Evolutionary conservation across 2,797 vertebrate species (phyloP), one percentile per base, ranked within the genome.

Genomic region (Euthynnus affinis): DNA sequence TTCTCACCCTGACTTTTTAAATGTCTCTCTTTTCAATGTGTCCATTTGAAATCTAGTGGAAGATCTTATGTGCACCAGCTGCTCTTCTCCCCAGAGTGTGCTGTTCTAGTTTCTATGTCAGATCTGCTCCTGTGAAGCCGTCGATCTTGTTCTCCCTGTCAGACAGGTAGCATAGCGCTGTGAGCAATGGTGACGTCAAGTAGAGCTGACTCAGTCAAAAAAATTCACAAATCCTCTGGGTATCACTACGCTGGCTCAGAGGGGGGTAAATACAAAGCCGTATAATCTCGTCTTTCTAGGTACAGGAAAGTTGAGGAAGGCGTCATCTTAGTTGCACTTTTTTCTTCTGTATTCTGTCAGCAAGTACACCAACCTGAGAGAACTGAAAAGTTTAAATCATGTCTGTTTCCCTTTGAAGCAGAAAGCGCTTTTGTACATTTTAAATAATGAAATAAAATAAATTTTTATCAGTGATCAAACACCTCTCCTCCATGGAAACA

Each of bases 131-230:
- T 3, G 27, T 48, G 40, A 73, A 68, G 80, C 22, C 0, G 77
- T 67, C 5, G 3, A 44, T 84, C 89, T 76, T 20, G 91, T 88
- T 90, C 73, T 73, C 42, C 92, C 85, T 62, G 92, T 92, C 86
- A 42, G 84, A 87, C 90, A 62, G 78, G 88, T 88, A 58, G 20
- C 32, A 32, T 64, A 23, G 72, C 56, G 52, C 68, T 56, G 51
- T 29, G 76, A 86, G 68, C 73, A 74, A 87, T 60, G 23, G 42
- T 69, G 76, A 83, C 65, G 69, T 70, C 42, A 20, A 23, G 32
- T 12, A 48, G 62, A 58, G 83, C 79, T 84, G 88, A 90, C 66
- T 88, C 78, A 71, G 53, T 42, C 49, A 83, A 51, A 84, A 29
- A 77, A 52, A 69, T 63, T 74, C 32, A 65, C 34, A 65, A 53